Percentiles rank a stretch among this genome's conserved stretches.
These are phyloP conservation scores for Papilio helenus DNA, from an alignment of 1,140 invertebrate species.

Conservation along the genomic window DNA sequence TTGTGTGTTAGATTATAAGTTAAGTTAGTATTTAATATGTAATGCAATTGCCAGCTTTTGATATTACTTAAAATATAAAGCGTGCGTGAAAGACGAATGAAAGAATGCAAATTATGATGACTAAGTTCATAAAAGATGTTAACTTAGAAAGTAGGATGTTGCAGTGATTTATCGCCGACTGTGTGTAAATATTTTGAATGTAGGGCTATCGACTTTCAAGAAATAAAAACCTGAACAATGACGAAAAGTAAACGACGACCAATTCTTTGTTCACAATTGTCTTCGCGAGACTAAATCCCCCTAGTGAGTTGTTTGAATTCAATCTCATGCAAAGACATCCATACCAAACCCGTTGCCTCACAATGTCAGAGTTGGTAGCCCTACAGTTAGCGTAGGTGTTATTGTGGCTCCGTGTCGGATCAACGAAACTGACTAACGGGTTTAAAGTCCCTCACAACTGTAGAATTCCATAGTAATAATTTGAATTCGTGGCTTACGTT, in stretches of 20 bases:
- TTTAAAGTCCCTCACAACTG: conserved; percentile 51
- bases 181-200: conserved; percentile 14
- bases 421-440: conserved; percentile 62
- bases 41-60: conserved; percentile 1
- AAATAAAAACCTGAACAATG: too few relatives aligned
- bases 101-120: conserved; percentile 6
- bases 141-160: conserved; percentile 57
- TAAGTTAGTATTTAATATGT: neutral
- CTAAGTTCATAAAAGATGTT: conserved; percentile 41
- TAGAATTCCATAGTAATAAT: too few relatives aligned
- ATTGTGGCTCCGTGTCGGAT: conserved; percentile 37
- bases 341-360: too few relatives aligned
- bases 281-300: too few relatives aligned
- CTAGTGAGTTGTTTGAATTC: too few relatives aligned
- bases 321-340: too few relatives aligned
- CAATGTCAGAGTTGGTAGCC: neutral
- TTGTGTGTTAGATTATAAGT: neutral
- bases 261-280: neutral
- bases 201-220: neutral
- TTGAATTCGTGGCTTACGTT: neutral
- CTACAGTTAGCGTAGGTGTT: conserved; percentile 47
- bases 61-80: conserved; percentile 1
- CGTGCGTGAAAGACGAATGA: neutral
- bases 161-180: conserved; percentile 50
- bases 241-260: too few relatives aligned